Base-by-base conservation (phyloP, 2,113 vertebrate genomes). In the Ranitomeya imitator region DNA sequence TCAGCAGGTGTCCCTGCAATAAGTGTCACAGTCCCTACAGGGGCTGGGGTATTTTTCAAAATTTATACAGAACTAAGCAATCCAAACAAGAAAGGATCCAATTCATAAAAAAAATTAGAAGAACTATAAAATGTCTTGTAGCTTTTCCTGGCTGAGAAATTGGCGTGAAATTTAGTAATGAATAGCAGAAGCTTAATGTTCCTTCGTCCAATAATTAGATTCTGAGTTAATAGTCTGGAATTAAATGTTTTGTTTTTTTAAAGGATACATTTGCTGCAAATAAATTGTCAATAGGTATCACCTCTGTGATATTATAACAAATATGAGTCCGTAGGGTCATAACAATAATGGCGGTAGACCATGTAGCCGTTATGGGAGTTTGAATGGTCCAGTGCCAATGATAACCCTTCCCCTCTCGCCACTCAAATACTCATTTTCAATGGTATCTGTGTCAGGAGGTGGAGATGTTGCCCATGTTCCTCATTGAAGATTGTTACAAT, bases 1-100 rank as follows among this genome's bases (percentile, higher is more conserved):
- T 52, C 86, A 88, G 86, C 79, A 82, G 78, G 86, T 87, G 86
- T 79, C 85, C 79, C 37, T 51, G 31, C 26, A 45, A 76, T 59
- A n/a, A 61, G 67, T 71, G 86, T 88, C 79, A 87, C 78, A 82
- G 6, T 14, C 45, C 61, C 85, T 86, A 67, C 82, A 69, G 51
- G 82, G 37, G 65, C 51, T 19, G 51, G 45, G 69, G 37, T 84
- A 83, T n/a, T 76, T 45, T 61, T 31, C 15, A 79, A 63, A 45
- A 67, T 37, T n/a, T 60, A 76, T 78, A 57, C 85, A 65, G 23
- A 86, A 77, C 55, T 61, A 74, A 55, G 37, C 55, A 55, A 86
- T 79, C 73, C 59, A 11, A n/a, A 60, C 6, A 60, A 86, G 61
- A 79, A 79, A 86, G 45, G 60, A 65, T 79, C 76, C 85, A 55